Evolutionary conservation across 2,888 invertebrate species (phyloP), one percentile per base, ranked within the genome.

Genomic region (Capitulum mitella): DNA sequence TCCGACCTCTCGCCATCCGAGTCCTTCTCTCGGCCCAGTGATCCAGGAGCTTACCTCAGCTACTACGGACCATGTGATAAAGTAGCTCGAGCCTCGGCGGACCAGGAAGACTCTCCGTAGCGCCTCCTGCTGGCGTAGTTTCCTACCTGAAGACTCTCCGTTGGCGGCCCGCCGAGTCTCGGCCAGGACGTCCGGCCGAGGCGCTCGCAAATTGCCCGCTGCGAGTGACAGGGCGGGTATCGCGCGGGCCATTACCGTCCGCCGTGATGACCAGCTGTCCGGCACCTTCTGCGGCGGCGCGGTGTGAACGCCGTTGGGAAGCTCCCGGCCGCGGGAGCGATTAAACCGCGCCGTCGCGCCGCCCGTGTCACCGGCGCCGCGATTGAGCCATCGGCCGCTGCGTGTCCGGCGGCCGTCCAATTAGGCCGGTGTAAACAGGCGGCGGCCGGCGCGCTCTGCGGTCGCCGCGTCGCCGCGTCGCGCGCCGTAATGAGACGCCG

Each of bases 231-330:
- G 70, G 10, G 5, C 26, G 34, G 5, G 32, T 8, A 64, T 64
- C 64, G 34, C 3, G 19, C 34, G 3, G 70, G 2, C 40, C 37
- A 37, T 37, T 70, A 70, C 37, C 22, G 26, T 6, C 37, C 26
- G 14, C 22, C 8, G 22, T 70, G 70, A 70, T 70, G 70, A 70
- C 70, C 64, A 14, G 37, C 70, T 37, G 70, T 26, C 37, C 70
- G 37, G 40, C 70, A 26, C 14, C 8, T 6, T 37, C 19, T 37
- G 70, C 37, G 19, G 34, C 34, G 14, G 34, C 34, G 34, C 19
- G 64, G 64, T 64, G 70, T 70, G 70, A 70, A 70, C 70, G 29
- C 51, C 19, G 2, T 16, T 64, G 64, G 32, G 64, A 64, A 64
- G 64, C 64, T 10, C 2, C 54, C 29, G 29, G 61, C 32, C 61